A percentile compares a stretch with the other conserved stretches of the same genome.
These are phyloP conservation scores for Herpetotheres cachinnans DNA, from an alignment of 2,113 vertebrate genomes.

Conservation along the genomic window DNA sequence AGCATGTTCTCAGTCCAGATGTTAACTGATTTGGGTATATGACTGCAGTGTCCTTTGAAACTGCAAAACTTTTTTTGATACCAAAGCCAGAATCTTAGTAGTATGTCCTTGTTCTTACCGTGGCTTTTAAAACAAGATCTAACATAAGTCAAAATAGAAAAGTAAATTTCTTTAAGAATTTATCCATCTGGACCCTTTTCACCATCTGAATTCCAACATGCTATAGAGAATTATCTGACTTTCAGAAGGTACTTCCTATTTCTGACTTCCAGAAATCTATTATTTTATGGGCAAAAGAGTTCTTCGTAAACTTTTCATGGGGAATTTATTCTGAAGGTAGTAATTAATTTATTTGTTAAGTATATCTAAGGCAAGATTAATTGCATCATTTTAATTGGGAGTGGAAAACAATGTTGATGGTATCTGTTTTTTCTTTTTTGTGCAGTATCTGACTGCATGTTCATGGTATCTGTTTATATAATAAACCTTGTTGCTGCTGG, in stretches of 20 bases:
- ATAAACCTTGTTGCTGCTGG: not conserved
- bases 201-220: not conserved
- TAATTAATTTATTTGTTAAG: not conserved
- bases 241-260: too few relatives aligned
- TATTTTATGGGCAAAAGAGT: not conserved
- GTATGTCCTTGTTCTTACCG: not conserved
- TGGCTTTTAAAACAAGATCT: not conserved
- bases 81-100: not conserved
- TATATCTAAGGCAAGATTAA: not conserved
- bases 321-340: not conserved
- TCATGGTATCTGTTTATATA: not conserved
- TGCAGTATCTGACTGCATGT: not conserved
- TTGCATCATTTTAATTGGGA: not conserved
- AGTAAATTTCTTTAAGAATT: not conserved
- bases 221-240: not conserved
- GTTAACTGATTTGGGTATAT: not conserved
- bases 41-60: not conserved
- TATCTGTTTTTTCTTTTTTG: too few relatives aligned
- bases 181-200: not conserved
- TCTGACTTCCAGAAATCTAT: not conserved
- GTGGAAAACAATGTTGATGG: not conserved
- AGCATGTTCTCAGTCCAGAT: not conserved
- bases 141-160: not conserved
- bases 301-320: not conserved
- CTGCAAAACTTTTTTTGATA: not conserved